These are phyloP conservation scores for Climacteris rufus DNA, from an alignment of 2,113 vertebrate genomes.

Conservation along the genomic window DNA sequence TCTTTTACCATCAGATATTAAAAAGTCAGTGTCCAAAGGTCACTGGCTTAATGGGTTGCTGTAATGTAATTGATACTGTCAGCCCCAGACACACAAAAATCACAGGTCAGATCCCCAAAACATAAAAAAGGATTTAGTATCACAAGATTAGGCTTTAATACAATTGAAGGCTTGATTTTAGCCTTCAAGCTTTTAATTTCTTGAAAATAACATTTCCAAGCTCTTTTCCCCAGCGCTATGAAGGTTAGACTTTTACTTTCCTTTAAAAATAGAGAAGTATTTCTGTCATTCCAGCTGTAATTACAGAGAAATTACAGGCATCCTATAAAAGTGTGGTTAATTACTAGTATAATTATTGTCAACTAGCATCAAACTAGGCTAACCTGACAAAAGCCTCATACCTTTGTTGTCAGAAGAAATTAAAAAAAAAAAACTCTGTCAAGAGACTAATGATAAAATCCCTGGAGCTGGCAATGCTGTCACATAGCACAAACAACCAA, in stretches of 20 bases:
- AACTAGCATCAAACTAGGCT: constrained; percentile 3
- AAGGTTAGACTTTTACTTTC: background rate
- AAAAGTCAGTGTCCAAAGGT: constrained; percentile 24
- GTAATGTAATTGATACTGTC: constrained; percentile 1
- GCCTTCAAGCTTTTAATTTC: constrained; percentile 20
- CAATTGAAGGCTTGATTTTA: constrained; percentile 36
- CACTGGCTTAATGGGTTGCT: background rate
- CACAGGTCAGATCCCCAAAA: background rate
- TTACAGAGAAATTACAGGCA: background rate
- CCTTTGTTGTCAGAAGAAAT: background rate
- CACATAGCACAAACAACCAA: background rate
- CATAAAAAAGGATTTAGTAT: background rate
- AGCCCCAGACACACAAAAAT: background rate
- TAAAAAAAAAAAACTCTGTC: background rate
- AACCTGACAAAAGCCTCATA: background rate
- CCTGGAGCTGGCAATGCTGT: background rate
- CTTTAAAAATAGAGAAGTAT: background rate
- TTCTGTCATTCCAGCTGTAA: background rate
- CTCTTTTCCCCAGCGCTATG: background rate
- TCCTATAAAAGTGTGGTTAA: background rate
- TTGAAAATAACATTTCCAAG: background rate
- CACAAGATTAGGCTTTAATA: constrained; percentile 9
- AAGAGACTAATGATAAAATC: constrained; percentile 2
- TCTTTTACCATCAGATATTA: background rate
- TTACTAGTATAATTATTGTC: constrained; percentile 4